These are phyloP conservation scores for Spisula solida DNA, from an alignment of 2,888 invertebrate genomes.

Conservation along the genomic window DNA sequence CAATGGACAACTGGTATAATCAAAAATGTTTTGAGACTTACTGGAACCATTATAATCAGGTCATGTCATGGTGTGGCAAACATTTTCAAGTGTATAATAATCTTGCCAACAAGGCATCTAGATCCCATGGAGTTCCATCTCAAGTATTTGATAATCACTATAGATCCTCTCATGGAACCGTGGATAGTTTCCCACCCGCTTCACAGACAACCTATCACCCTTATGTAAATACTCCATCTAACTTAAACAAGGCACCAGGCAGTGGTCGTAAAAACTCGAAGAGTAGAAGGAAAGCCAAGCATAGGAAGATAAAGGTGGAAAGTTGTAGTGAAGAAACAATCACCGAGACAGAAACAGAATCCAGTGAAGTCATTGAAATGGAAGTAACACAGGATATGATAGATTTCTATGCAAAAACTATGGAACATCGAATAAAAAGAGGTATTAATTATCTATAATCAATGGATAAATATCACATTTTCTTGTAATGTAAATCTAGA, in stretches of 20 bases:
- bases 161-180: background rate
- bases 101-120: slow-evolving; percentile 25
- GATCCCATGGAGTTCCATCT: background rate
- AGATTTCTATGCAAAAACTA: slow-evolving; percentile 90
- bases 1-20: slow-evolving; percentile 75
- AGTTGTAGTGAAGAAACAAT: slow-evolving; percentile 16
- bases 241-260: background rate
- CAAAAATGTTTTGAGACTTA: slow-evolving; percentile 79
- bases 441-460: slow-evolving; percentile 70
- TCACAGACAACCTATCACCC: background rate
- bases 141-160: background rate
- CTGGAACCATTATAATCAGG: slow-evolving; percentile 81
- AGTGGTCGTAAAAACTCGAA: background rate
- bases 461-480: background rate
- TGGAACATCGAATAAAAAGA: slow-evolving; percentile 89
- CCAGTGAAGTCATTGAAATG: slow-evolving; percentile 88
- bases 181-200: background rate
- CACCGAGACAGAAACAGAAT: slow-evolving; percentile 38
- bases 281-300: slow-evolving; percentile 24
- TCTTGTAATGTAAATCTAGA: no score
- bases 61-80: slow-evolving; percentile 80
- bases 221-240: background rate
- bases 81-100: slow-evolving; percentile 75
- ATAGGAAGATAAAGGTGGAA: background rate
- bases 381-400: slow-evolving; percentile 91